Evolutionary conservation across 2,113 vertebrate genomes (phyloP).

Genomic region (Beaufortia kweichowensis): DNA sequence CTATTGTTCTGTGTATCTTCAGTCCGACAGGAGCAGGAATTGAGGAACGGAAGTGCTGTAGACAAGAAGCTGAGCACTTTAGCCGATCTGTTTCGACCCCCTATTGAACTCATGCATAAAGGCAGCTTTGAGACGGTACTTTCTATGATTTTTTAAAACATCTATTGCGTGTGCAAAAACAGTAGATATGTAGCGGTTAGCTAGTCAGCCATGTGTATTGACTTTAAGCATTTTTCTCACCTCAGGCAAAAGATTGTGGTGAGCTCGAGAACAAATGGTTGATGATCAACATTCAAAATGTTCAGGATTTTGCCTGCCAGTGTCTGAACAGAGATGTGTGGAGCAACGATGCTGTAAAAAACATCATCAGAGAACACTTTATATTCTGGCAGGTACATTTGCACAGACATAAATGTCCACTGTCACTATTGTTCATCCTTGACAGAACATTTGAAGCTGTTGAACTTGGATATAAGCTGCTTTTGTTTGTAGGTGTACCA

Average conservation of each 20-base stretch:
- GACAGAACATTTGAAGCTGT: background rate
- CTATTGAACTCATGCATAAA: conserved; percentile 99
- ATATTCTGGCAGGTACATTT: conserved; percentile 95
- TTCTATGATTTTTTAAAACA: background rate
- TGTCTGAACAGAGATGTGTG: conserved; percentile 97
- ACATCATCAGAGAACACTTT: conserved; percentile 95
- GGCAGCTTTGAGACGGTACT: conserved; percentile 98
- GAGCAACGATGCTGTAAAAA: conserved; percentile 97
- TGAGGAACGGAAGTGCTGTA: conserved; percentile 92
- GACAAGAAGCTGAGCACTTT: conserved; percentile 98
- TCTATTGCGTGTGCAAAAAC: background rate
- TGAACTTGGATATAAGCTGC: background rate
- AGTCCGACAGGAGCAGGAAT: conserved; percentile 98
- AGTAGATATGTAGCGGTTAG: background rate
- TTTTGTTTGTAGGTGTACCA: conserved; percentile 86
- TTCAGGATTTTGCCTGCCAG: conserved; percentile 97
- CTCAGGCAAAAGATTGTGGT: conserved; percentile 94
- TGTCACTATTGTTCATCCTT: background rate
- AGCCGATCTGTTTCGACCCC: conserved; percentile 96
- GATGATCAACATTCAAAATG: conserved; percentile 99
- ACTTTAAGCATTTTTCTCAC: background rate
- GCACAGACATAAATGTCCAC: conserved; percentile 1
- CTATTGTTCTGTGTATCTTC: conserved; percentile 45
- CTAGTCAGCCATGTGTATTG: background rate
- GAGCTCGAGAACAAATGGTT: conserved; percentile 98